phyloP scores from a whole-genome alignment of 2,797 vertebrate genomes.

The Rhinoraja longicauda region DNA sequence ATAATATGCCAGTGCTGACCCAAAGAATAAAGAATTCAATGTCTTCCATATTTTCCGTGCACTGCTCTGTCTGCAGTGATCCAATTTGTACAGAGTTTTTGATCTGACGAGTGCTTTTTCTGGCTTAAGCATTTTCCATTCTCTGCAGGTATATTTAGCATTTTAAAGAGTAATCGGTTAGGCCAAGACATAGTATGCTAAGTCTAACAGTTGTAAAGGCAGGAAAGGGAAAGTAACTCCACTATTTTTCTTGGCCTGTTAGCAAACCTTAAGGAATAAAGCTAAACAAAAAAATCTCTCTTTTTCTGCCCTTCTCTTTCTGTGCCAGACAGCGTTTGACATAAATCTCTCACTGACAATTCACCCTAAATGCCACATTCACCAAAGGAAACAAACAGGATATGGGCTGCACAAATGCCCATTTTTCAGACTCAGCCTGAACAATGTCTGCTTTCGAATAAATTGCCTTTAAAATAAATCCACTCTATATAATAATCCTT shows the following conservation, averaged over 20 bases:
- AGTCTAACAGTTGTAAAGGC: conserved; percentile 55
- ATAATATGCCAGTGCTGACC: not conserved
- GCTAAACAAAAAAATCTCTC: conserved; percentile 53
- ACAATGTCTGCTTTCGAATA: conserved; percentile 56
- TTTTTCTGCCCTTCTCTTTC: conserved; percentile 53
- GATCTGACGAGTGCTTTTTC: conserved; percentile 44
- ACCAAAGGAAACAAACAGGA: conserved; percentile 51
- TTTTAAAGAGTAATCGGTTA: conserved; percentile 61
- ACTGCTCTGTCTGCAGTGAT: not conserved
- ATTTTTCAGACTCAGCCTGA: conserved; percentile 53
- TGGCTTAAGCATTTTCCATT: conserved; percentile 52
- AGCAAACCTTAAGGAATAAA: conserved; percentile 59
- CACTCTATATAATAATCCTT: conserved; percentile 61
- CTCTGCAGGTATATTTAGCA: conserved; percentile 55
- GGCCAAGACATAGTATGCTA: conserved; percentile 58
- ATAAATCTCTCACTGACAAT: conserved; percentile 54
- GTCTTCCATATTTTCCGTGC: not conserved
- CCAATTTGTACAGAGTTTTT: conserved; percentile 1
- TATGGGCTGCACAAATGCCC: conserved; percentile 48
- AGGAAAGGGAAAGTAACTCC: conserved; percentile 59
- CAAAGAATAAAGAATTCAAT: conserved; percentile 13
- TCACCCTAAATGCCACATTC: conserved; percentile 44
- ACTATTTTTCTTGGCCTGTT: conserved; percentile 68
- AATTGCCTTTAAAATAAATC: conserved; percentile 58
- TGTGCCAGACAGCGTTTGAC: conserved; percentile 52